Percentiles rank a stretch among this genome's conserved stretches.
These are phyloP conservation scores for Microtus montanus DNA, from an alignment of 2,113 vertebrate species.

Conservation along the genomic window DNA sequence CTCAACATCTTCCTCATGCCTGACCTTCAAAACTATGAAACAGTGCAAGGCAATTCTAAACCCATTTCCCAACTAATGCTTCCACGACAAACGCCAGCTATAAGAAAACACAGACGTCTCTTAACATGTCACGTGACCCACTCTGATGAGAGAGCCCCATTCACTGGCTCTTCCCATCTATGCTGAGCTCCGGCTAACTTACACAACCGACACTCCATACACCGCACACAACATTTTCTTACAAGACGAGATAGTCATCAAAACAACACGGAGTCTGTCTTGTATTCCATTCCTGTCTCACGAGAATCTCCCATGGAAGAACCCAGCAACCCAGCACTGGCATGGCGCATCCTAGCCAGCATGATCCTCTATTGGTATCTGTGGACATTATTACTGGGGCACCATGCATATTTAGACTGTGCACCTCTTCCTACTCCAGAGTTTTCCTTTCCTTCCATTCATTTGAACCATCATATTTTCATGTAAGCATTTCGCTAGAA, in stretches of 20 bases:
- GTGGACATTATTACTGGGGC: neutral
- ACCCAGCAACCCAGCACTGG: neutral
- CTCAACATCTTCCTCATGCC: neutral
- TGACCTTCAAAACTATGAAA: neutral
- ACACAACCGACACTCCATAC: neutral
- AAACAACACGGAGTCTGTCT: neutral
- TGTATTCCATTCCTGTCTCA: neutral
- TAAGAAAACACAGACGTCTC: neutral
- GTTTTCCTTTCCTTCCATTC: constrained; percentile 30
- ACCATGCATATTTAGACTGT: neutral
- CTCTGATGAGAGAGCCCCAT: neutral
- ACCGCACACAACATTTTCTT: neutral
- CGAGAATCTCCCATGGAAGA: neutral
- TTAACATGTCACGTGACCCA: neutral
- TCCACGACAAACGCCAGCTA: neutral
- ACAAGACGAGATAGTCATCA: neutral
- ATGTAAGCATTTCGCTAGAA: neutral
- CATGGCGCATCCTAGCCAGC: neutral
- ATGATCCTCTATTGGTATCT: rapidly evolving
- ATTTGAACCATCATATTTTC: neutral
- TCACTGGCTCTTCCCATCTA: neutral
- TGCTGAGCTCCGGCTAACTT: neutral
- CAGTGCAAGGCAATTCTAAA: neutral
- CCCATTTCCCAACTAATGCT: neutral
- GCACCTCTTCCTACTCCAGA: neutral